A percentile compares a stretch with the other conserved stretches of the same genome.
These are phyloP conservation scores for Notothenia rossii DNA, from an alignment of 2,113 vertebrate genomes.

Conservation along the genomic window DNA sequence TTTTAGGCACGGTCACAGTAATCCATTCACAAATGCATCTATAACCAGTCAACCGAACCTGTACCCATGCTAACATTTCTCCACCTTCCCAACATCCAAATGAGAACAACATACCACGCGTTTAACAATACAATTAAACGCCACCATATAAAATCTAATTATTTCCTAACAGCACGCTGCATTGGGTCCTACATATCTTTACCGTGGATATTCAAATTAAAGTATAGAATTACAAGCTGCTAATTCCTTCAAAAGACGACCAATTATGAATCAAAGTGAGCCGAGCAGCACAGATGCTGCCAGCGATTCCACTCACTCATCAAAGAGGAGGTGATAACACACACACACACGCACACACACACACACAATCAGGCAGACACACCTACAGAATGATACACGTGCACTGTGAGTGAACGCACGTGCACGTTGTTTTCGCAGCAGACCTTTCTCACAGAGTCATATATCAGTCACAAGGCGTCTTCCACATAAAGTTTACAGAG, in stretches of 20 bases:
- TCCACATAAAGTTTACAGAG: slow-evolving; percentile 81
- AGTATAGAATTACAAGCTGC: slow-evolving; percentile 68
- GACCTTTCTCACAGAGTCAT: slow-evolving; percentile 67
- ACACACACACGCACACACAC: slow-evolving; percentile 12
- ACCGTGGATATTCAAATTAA: slow-evolving; percentile 56
- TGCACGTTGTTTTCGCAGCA: slow-evolving; percentile 47
- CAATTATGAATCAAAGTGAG: slow-evolving; percentile 72
- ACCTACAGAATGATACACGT: slow-evolving; percentile 31
- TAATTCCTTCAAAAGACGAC: slow-evolving; percentile 74
- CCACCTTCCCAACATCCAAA: background rate
- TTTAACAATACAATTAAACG: slow-evolving; percentile 31
- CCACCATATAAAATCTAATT: slow-evolving; percentile 59
- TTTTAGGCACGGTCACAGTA: background rate
- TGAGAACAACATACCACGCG: background rate
- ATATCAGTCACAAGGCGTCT: slow-evolving; percentile 81
- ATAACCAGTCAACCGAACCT: too few species aligned
- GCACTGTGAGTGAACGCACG: background rate
- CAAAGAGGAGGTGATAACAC: slow-evolving; percentile 40
- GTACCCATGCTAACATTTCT: too few species aligned
- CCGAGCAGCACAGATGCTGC: slow-evolving; percentile 56
- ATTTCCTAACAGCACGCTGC: slow-evolving; percentile 49
- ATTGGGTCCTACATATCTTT: slow-evolving; percentile 36
- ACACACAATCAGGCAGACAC: slow-evolving; percentile 17
- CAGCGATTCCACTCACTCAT: slow-evolving; percentile 57
- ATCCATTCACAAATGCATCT: background rate